Base-by-base conservation (phyloP, 2,113 vertebrate genomes). In the Sigmodon hispidus region DNA sequence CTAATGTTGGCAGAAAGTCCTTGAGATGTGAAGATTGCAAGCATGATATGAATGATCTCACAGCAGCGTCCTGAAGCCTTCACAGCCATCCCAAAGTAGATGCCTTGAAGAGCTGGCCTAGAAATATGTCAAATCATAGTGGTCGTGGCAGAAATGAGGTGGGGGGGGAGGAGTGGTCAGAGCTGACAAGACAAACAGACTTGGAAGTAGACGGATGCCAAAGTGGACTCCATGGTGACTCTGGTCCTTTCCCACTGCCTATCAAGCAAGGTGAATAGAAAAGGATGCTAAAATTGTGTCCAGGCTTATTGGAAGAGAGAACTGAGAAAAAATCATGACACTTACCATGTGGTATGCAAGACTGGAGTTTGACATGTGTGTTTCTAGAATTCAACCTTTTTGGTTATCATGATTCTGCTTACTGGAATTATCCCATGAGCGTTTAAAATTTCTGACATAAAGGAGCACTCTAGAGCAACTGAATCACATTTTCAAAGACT, bases 1-100 rank as follows among this genome's bases (percentile, higher is more conserved):
- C 83, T 95, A 61, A 95, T 93, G 86, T 94, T 96, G 94, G 93
- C 85, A 76, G 80, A 63, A 96, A 70, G 89, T 73, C 77, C 89
- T 89, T 59, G 87, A 95, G 89, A 57, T 65, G 5, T 52, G 57
- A 94, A 87, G 65, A 61, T 69, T 63, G 8, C 2, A 83, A 36
- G 34, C 24, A n/a, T 11, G 31, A 4, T 16, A 0, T 73, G 89
- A 90, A 3, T 77, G 91, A 92, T 85, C 12, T 5, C n/a, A 4
- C 29, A 67, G 29, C 45, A 8, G 70, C 84, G 40, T 77, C 88
- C 83, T 8, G 21, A 63, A 89, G 22, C 19, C 59, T 45, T 0
- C 55, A 72, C 3, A 81, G 50, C 17, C 67, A 24, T 57, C 80
- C 21, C 0, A 1, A 36, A 57, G 57, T 77, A 17, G 48, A 13